Evolutionary conservation across 2,888 invertebrate species (phyloP), one percentile per base, ranked within the genome.

Genomic region (Thumatha senex): DNA sequence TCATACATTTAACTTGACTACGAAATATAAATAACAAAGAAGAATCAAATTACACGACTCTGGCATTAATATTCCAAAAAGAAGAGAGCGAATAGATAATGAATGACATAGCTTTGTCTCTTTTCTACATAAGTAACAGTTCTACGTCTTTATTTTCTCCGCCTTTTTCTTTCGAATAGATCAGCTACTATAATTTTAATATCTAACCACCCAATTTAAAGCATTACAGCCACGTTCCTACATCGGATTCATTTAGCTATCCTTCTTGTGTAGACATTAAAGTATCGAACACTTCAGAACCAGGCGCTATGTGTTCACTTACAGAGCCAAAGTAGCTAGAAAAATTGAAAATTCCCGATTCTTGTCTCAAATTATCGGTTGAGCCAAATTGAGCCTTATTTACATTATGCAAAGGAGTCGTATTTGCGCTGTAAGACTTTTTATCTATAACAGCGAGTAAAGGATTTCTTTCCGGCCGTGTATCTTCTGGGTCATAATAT

Each of bases 211-310:
- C 18, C 18, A 24, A 24, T 24, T 4, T 24, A 24, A 24, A 57
- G 52, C 44, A 12, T 11, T 81, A 89, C 56, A 89, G 57, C 89
- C 89, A 89, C 30, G 90, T 89, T 5, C 89, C 89, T 5, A 74
- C 36, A 43, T 88, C 84, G 1, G 67, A 59, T 0, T 87, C 84
- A 10, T 33, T 48, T 46, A 50, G 84, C 89, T 89, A 89, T 80
- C 89, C 89, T 13, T 90, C 90, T 10, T 84, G 84, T 1, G 84
- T 74, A 1, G 86, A 78, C 78, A 88, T 77, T 10, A 91, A 56
- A 0, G 81, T 80, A 36, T 92, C 89, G 60, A 94, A 95, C 4
- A 94, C 92, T 67, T 95, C 95, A 0, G 94, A 93, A 0, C 94
- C 94, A 5, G 93, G 93, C 56, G 89, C 90, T 38, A 67, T 43